Percentiles rank a stretch among this genome's conserved stretches.
phyloP scores from a whole-genome alignment of 1,140 invertebrate species.

The Phthorimaea operculella region DNA sequence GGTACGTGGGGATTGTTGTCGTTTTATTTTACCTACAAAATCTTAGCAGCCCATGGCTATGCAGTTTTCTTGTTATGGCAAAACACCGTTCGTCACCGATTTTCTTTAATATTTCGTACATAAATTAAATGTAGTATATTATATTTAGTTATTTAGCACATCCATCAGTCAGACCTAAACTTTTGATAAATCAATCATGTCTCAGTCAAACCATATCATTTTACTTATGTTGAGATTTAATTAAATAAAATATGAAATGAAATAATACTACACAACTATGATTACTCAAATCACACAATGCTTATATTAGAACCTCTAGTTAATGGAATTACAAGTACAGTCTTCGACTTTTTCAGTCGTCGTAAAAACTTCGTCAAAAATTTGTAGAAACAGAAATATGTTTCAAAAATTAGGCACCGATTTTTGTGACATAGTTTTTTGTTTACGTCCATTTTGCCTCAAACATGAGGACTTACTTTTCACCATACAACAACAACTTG shows the following conservation, averaged over 20 bases:
- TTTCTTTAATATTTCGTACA: too few relatives aligned
- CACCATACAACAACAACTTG: too few relatives aligned
- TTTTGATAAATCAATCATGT: too few relatives aligned
- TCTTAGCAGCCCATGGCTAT: too few relatives aligned
- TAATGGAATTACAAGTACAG: conserved; percentile 35
- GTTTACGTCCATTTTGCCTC: conserved; percentile 3
- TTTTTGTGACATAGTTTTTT: conserved; percentile 15
- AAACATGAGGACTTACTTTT: conserved; percentile 19
- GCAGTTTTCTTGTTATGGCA: too few relatives aligned
- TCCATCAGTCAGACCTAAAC: too few relatives aligned
- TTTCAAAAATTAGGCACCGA: conserved; percentile 32
- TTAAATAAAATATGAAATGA: conserved; percentile 11
- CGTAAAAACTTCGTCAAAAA: conserved; percentile 19
- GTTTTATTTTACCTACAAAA: too few relatives aligned
- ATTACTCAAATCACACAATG: conserved; percentile 36
- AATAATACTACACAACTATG: conserved; percentile 21
- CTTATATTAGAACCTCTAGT: conserved; percentile 24
- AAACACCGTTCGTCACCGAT: not conserved
- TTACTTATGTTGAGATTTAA: not conserved
- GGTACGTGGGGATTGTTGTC: too few relatives aligned
- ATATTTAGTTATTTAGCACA: too few relatives aligned
- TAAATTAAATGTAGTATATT: too few relatives aligned
- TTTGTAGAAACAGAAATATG: conserved; percentile 8
- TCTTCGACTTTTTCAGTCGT: conserved; percentile 31
- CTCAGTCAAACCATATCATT: too few relatives aligned